These are phyloP conservation scores for Falco punctatus DNA, from an alignment of 2,113 vertebrate species.

Conservation along the genomic window DNA sequence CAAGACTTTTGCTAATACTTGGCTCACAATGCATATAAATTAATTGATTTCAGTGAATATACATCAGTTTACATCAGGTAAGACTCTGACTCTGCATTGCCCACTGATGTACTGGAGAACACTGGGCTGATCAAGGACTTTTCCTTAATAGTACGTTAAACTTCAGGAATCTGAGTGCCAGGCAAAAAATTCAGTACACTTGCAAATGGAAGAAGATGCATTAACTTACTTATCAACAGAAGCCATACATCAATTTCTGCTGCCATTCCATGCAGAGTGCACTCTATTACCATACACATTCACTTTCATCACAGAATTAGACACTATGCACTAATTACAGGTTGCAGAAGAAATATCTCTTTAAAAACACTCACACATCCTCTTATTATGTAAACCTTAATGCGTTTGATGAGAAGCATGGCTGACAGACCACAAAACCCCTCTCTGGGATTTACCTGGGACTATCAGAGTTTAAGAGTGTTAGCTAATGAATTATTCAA, in stretches of 20 bases:
- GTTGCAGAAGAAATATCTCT: slow-evolving; percentile 16
- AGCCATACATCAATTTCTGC: not conserved
- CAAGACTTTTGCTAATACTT: not conserved
- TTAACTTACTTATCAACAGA: not conserved
- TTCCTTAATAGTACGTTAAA: not conserved
- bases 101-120: not conserved
- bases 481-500: slow-evolving; percentile 78
- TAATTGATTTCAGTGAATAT: not conserved
- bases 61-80: not conserved
- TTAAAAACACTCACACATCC: slow-evolving; percentile 36
- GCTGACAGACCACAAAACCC: slow-evolving; percentile 7
- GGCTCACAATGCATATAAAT: not conserved
- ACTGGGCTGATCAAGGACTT: not conserved
- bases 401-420: slow-evolving; percentile 19
- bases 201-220: not conserved
- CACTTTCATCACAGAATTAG: not conserved
- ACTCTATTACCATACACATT: not conserved
- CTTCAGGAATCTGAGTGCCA: not conserved
- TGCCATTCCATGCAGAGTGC: not conserved
- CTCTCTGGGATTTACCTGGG: slow-evolving; percentile 51
- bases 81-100: not conserved
- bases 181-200: not conserved
- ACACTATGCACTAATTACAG: slow-evolving; percentile 8
- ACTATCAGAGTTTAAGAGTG: slow-evolving; percentile 42
- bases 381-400: slow-evolving; percentile 42